These are phyloP conservation scores for Colaptes auratus DNA, from an alignment of 2,113 vertebrate genomes.

Conservation along the genomic window DNA sequence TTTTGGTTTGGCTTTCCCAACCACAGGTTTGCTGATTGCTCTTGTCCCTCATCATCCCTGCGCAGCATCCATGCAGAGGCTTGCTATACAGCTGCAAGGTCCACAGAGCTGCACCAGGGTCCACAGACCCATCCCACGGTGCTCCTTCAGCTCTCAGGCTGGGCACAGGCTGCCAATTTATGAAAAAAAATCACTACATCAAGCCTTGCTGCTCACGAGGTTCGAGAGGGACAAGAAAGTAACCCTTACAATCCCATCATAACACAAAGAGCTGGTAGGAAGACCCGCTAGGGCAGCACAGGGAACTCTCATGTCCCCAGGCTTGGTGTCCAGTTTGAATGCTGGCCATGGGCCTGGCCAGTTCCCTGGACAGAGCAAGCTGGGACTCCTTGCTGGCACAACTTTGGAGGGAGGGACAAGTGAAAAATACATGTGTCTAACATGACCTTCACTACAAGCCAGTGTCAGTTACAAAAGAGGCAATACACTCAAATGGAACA, in stretches of 20 bases:
- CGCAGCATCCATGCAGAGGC: not conserved
- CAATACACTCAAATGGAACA: not conserved
- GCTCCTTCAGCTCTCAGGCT: not conserved
- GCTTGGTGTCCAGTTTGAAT: not conserved
- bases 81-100: not conserved
- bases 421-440: not conserved
- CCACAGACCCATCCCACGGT: not conserved
- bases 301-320: not conserved
- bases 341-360: not conserved
- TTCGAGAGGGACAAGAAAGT: not conserved
- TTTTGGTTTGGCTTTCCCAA: not conserved
- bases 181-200: accelerated
- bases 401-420: not conserved
- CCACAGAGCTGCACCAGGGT: accelerated
- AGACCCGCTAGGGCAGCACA: not conserved
- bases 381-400: not conserved
- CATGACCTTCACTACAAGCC: accelerated
- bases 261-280: not conserved
- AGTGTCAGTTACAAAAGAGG: not conserved
- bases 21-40: not conserved
- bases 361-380: not conserved
- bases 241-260: not conserved
- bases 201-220: not conserved
- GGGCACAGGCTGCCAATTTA: not conserved
- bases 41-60: not conserved